These are phyloP conservation scores for Bolinopsis microptera DNA, from an alignment of 37 sponge, comb jelly and placozoan genomes.

Conservation along the genomic window DNA sequence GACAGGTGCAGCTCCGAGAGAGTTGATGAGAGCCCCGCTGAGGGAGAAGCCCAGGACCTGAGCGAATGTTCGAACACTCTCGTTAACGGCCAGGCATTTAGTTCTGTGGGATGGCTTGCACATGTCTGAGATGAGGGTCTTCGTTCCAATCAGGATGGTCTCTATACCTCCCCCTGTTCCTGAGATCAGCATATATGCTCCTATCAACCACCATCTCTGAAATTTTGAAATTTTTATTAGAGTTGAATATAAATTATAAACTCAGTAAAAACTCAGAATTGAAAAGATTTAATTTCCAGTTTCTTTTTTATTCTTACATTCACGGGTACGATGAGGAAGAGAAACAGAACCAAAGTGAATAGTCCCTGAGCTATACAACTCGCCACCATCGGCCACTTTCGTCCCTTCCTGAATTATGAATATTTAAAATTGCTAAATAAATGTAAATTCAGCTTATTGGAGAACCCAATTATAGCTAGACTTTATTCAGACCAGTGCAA, in stretches of 20 bases:
- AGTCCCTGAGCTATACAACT: neutral
- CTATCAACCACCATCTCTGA: slow-evolving; percentile 16
- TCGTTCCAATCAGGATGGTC: slow-evolving; percentile 17
- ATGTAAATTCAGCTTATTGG: too few relatives aligned
- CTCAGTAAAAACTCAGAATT: too few relatives aligned
- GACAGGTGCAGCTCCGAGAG: neutral
- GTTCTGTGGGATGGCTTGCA: neutral
- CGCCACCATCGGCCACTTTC: slow-evolving; percentile 48
- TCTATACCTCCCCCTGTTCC: neutral
- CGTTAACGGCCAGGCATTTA: neutral
- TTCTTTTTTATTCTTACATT: neutral
- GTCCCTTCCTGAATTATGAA: neutral
- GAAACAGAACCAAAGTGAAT: neutral
- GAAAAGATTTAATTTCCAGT: too few relatives aligned
- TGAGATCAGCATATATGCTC: neutral
- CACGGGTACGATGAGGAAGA: neutral
- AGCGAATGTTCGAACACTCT: neutral
- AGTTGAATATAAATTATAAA: too few relatives aligned
- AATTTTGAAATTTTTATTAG: too few relatives aligned
- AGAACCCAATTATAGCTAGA: too few relatives aligned
- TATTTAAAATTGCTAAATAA: too few relatives aligned
- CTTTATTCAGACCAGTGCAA: too few relatives aligned
- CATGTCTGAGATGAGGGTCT: slow-evolving; percentile 15
- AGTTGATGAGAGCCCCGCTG: neutral
- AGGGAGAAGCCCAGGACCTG: slow-evolving; percentile 37